A percentile compares a stretch with the other conserved stretches of the same genome.
These are phyloP conservation scores for Stegodyphus dumicola DNA, from an alignment of 1,140 invertebrate species.

Conservation along the genomic window DNA sequence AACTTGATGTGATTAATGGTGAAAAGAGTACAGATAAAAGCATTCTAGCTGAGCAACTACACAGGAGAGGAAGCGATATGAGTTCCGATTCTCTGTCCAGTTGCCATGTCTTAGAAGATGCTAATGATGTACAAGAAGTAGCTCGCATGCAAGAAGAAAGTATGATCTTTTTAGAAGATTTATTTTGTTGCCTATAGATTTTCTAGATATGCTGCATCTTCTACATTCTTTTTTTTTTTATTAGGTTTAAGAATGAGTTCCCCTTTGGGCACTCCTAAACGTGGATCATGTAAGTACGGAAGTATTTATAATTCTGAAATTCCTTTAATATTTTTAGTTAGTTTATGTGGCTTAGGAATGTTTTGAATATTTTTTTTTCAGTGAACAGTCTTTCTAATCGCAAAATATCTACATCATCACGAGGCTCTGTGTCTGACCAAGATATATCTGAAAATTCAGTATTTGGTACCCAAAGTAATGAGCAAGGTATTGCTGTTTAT, in stretches of 20 bases:
- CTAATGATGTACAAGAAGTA: slow-evolving; percentile 65
- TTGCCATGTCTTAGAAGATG: slow-evolving; percentile 64
- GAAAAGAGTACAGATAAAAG: background rate
- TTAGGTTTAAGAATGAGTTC: slow-evolving; percentile 53
- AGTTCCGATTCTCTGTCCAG: slow-evolving; percentile 61
- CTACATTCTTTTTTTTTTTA: background rate
- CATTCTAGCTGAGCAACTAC: background rate
- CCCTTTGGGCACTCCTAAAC: slow-evolving; percentile 45
- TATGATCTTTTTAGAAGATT: slow-evolving; percentile 21
- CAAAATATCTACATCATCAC: slow-evolving; percentile 39
- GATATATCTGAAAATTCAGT: slow-evolving; percentile 43
- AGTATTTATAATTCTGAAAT: too few species aligned
- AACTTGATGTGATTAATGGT: slow-evolving; percentile 5
- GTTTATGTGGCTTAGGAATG: background rate
- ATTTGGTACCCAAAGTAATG: slow-evolving; percentile 8
- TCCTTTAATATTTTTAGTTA: too few species aligned
- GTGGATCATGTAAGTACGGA: slow-evolving; percentile 35
- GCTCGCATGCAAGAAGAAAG: slow-evolving; percentile 66
- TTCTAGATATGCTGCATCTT: background rate
- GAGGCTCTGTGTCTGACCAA: slow-evolving; percentile 46
- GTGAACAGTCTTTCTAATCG: slow-evolving; percentile 11
- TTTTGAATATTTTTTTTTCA: background rate
- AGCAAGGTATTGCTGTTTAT: slow-evolving; percentile 1
- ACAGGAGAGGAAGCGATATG: slow-evolving; percentile 63
- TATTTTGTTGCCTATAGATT: background rate